A percentile compares a stretch with the other conserved stretches of the same genome.
These are phyloP conservation scores for Coptodon bakossiorum DNA, from an alignment of 2,113 vertebrate genomes.

Conservation along the genomic window DNA sequence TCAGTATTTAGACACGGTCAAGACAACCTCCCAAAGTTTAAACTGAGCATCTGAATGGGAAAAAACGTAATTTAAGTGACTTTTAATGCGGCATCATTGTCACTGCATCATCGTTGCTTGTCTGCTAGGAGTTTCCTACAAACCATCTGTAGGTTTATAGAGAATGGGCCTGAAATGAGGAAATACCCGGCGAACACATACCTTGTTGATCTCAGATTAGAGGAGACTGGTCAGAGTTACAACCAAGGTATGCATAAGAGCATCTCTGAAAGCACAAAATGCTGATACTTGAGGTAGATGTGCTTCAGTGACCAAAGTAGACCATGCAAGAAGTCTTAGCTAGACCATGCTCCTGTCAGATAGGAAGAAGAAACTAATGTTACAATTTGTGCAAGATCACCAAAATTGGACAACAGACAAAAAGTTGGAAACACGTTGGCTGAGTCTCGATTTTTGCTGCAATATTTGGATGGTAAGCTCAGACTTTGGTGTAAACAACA, in stretches of 20 bases:
- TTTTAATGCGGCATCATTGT: not conserved
- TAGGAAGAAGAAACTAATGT: not conserved
- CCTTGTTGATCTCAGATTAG: not conserved
- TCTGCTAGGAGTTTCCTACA: not conserved
- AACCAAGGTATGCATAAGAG: not conserved
- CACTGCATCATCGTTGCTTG: not conserved
- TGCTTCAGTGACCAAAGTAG: not conserved
- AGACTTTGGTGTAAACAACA: not conserved
- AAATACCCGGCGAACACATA: not conserved
- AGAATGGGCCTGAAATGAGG: not conserved
- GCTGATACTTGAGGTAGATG: not conserved
- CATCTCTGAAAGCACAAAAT: not conserved
- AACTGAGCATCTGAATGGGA: not conserved
- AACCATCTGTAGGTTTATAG: not conserved
- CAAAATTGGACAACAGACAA: not conserved
- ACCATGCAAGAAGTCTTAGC: not conserved
- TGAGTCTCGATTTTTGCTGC: not conserved
- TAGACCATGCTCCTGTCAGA: not conserved
- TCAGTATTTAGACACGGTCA: not conserved
- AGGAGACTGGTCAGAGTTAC: not conserved
- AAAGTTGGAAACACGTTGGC: not conserved
- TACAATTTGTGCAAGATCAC: not conserved
- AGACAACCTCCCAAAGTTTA: not conserved
- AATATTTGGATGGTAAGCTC: not conserved
- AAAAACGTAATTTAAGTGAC: not conserved